Evolutionary conservation across 1,140 invertebrate genomes (phyloP).

Genomic region (Megalopta genalis): DNA sequence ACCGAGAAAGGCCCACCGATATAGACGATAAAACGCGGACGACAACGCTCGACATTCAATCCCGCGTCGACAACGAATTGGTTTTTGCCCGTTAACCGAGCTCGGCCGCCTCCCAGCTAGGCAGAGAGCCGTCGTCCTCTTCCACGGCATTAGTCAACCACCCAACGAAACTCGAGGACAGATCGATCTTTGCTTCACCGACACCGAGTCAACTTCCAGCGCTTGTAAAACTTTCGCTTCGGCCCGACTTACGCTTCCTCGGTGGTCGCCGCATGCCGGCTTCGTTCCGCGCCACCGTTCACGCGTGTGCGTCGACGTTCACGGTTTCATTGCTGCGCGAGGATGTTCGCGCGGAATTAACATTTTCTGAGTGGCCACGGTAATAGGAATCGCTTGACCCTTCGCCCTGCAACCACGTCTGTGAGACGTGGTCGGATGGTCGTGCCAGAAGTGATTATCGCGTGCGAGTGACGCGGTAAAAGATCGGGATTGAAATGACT

Average conservation of each 20-base stretch:
- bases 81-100: conserved; percentile 64
- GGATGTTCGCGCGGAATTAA: no score
- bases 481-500: no score
- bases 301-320: no score
- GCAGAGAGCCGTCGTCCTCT: background rate
- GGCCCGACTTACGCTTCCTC: background rate
- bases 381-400: no score
- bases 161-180: conserved; percentile 57
- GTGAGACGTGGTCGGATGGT: no score
- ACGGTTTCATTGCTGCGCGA: no score
- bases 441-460: no score
- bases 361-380: no score
- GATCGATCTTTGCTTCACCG: conserved; percentile 60
- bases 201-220: conserved; percentile 43
- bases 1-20: conserved; percentile 40
- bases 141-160: conserved; percentile 56
- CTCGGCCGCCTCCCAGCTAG: conserved; percentile 23
- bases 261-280: no score
- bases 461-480: no score
- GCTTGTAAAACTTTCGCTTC: conserved; percentile 31
- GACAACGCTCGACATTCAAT: conserved; percentile 59
- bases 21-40: conserved; percentile 53
- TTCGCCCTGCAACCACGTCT: no score
- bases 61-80: conserved; percentile 60
- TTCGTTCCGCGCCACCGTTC: no score